These are phyloP conservation scores for Phalloptychus januarius DNA, from an alignment of 2,797 vertebrate genomes.

Conservation along the genomic window DNA sequence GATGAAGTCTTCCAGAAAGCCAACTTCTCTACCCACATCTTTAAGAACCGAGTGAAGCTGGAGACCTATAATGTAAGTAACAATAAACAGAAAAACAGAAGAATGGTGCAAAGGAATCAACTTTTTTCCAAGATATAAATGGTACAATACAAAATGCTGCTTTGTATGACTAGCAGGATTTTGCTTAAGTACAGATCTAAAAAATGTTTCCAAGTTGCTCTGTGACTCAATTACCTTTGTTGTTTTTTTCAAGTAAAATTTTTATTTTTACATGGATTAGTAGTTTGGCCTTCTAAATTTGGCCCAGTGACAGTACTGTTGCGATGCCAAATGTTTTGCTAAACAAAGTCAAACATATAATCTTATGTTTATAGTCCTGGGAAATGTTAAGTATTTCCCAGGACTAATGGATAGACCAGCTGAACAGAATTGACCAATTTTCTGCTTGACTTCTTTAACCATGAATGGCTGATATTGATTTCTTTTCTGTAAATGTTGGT, in stretches of 20 bases:
- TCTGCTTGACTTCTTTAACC: background rate
- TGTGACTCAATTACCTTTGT: no score
- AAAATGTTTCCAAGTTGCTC: background rate
- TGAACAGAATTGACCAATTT: background rate
- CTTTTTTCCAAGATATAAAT: constrained; percentile 25
- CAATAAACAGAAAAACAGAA: constrained; percentile 10
- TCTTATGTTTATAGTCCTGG: no score
- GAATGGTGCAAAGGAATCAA: constrained; percentile 18
- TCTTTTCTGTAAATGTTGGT: background rate
- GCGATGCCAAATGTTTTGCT: background rate
- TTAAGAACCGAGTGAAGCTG: constrained; percentile 90
- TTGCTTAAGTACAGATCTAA: background rate
- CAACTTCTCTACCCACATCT: constrained; percentile 88
- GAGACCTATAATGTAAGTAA: constrained; percentile 96
- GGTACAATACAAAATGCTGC: constrained; percentile 27
- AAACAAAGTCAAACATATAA: background rate
- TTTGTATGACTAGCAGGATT: background rate
- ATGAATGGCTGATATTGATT: background rate
- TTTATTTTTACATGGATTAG: background rate
- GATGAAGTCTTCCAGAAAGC: constrained; percentile 91
- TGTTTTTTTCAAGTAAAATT: background rate
- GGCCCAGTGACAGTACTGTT: background rate
- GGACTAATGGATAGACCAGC: background rate
- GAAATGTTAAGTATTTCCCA: background rate
- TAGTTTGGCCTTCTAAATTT: background rate